Evolutionary conservation across 2,888 invertebrate species (phyloP), one percentile per base, ranked within the genome.

Genomic region (Drosophila monieri): DNA sequence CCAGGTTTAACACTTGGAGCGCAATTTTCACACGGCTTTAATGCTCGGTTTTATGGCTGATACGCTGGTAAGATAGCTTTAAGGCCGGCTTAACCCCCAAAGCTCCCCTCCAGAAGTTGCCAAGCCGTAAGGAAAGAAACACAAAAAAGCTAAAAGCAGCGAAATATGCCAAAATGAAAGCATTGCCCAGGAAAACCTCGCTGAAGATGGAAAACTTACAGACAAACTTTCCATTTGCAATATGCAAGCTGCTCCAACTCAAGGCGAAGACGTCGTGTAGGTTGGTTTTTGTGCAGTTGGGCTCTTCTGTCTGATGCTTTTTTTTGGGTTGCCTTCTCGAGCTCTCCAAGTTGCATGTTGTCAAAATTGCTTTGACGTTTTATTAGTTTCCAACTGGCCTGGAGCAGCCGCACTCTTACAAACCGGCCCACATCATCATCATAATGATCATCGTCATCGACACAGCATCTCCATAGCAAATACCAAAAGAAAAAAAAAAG

Each of bases 311-410:
- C 39, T 39, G 39, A 6, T 2, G 15, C 3, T 39, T 39, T 39
- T 14, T 39, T 15, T 15, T 8, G 5, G 21, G 30, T 18, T 55
- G 39, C 48, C 58, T 70, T 43, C 56, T 58, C 57, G 52, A 60
- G 55, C 52, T 39, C 41, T 55, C 44, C 77, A 74, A 79, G 64
- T 78, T 68, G 76, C 72, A 62, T 60, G 85, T 87, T 81, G 81
- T 85, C 81, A 77, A 85, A 83, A 85, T 72, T 81, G 79, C 85
- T 80, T 79, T 87, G 88, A 87, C 85, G 88, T 83, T 87, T 87
- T 83, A 83, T 83, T 83, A 83, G 81, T 87, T 81, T 87, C 68
- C 47, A 77, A 62, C 66, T 48, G 51, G 55, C 72, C 57, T 62
- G 55, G 14, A 48, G 55, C 70, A 47, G 69, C 62, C 49, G 47